Base-by-base conservation (phyloP, 2,888 invertebrate species). In the Diplazon laetatorius region DNA sequence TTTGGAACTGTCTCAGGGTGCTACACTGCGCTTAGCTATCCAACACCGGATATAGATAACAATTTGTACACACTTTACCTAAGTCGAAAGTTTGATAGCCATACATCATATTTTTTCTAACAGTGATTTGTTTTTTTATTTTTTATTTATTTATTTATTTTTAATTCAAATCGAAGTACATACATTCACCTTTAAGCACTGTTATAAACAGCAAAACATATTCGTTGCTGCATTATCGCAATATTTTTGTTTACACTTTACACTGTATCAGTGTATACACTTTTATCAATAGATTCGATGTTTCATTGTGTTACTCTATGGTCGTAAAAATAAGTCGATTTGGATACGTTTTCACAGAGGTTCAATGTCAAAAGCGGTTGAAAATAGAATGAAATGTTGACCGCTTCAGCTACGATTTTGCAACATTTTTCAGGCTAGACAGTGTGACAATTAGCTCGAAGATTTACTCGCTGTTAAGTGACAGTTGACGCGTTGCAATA, bases 391-490 rank as follows among this genome's bases (percentile, higher is more conserved):
- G 46, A 16, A 57, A 16, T 18, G 35, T 35, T 18, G 46, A 35
- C 35, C 18, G 30, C 20, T 69, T 48, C 46, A 35, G 25, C 10
- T 55, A 25, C 50, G 8, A 12, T 55, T 37, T 66, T 14, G 50
- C 48, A 35, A 30, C 30, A n/a, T 10, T 30, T 30, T n/a, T 30
- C 30, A 0, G 10, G 46, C 16, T 6, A 25, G 44, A 62, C 46
- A 50, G 39, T 16, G 62, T 50, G 39, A 20, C 65, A 62, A 30
- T 22, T 20, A 18, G 46, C 4, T 10, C 14, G 37, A 16, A 6
- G 12, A 9, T 30, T 57, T 30, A 57, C 57, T 57, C 46, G 39
- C 30, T 20, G 66, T 30, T 52, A 55, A 68, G 66, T 68, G 66
- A 68, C 66, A 42, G 42, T 14, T 42, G 42, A 42, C 55, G 39